These are phyloP conservation scores for Sarcophilus harrisii DNA, from an alignment of 2,797 vertebrate genomes.

Conservation along the genomic window DNA sequence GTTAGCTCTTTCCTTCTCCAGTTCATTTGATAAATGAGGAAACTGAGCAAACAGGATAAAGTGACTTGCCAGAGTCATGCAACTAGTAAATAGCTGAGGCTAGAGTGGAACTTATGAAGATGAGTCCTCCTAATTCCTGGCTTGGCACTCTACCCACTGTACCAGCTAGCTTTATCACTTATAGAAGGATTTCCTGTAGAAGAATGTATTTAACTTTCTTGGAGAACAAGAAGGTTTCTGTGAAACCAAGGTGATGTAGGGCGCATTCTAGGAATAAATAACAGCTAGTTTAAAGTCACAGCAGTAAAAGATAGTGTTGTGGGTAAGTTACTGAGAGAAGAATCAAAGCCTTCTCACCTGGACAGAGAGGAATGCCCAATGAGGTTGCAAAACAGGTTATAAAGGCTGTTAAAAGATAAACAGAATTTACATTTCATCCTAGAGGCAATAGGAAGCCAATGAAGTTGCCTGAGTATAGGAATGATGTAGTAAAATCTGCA, in stretches of 20 bases:
- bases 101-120: background rate
- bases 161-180: background rate
- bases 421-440: background rate
- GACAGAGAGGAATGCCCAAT: background rate
- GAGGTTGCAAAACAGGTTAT: background rate
- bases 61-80: background rate
- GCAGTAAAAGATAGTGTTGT: background rate
- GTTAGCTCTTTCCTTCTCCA: background rate
- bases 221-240: background rate
- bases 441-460: background rate
- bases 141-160: background rate
- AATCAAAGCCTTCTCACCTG: background rate
- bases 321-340: background rate
- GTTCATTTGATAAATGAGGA: background rate
- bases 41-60: background rate
- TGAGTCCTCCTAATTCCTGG: background rate
- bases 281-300: background rate
- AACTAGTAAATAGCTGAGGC: background rate
- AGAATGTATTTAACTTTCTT: background rate
- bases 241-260: background rate
- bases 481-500: background rate
- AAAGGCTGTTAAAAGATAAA: background rate
- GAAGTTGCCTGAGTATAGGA: background rate
- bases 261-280: background rate
- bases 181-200: background rate